Conservation (phyloP, 2,797 vertebrate species). For the Spinibarbus caldwelli region DNA sequence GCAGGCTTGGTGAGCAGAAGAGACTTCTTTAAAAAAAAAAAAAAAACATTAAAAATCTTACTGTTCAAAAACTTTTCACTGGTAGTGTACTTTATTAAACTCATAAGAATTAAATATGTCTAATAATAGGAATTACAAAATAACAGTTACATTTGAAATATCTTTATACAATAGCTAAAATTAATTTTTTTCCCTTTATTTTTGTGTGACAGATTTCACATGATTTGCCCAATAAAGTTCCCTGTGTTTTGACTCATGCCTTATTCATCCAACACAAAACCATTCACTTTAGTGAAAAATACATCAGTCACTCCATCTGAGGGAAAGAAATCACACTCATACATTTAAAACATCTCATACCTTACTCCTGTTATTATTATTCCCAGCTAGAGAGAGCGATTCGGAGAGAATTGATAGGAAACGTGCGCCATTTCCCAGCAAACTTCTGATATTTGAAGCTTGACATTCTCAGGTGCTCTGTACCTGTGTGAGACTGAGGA, state of each 20-base stretch:
- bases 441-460: slow-evolving; percentile 75
- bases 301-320: background rate
- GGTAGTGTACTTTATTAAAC: too few species aligned
- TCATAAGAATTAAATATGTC: background rate
- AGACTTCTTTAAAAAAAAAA: too few species aligned
- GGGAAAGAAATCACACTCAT: background rate
- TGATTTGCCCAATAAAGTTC: background rate
- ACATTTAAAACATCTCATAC: slow-evolving; percentile 6
- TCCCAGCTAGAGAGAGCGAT: background rate
- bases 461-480: slow-evolving; percentile 76
- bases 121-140: too few species aligned
- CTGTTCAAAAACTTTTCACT: too few species aligned
- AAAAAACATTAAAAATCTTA: too few species aligned
- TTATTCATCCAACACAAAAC: background rate
- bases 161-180: background rate
- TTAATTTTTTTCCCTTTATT: background rate
- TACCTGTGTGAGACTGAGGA: slow-evolving; percentile 63
- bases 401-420: background rate
- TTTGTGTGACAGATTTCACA: background rate
- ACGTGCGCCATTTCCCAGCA: slow-evolving; percentile 70
- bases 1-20: too few species aligned
- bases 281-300: background rate
- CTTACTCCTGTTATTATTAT: background rate
- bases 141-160: background rate
- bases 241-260: background rate